phyloP scores from a whole-genome alignment of 2,113 vertebrate species.

The Tragelaphus scriptus region DNA sequence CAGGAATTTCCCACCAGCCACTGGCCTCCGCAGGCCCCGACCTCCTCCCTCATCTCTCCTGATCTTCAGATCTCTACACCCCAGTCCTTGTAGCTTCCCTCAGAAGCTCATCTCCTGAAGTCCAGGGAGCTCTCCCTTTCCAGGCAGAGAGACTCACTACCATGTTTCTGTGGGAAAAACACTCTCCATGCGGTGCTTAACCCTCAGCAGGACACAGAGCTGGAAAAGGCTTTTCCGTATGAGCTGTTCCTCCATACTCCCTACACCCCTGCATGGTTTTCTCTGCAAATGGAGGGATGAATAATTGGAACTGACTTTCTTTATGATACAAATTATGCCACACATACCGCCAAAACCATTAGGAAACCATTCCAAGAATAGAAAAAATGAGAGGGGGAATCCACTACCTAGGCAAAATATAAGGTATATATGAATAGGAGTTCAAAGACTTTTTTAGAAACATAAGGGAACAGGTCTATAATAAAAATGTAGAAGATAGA shows the following conservation, averaged over 20 bases:
- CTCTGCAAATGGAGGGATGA: not conserved
- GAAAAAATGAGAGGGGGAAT: not conserved
- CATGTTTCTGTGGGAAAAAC: not conserved
- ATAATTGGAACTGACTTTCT: not conserved
- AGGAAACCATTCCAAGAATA: not conserved
- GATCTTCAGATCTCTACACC: not conserved
- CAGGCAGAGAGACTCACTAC: not conserved
- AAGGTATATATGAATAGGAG: not conserved
- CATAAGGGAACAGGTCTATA: not conserved
- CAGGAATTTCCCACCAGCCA: not conserved
- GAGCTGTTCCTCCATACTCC: not conserved
- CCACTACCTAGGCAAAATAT: not conserved
- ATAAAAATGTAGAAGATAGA: not conserved
- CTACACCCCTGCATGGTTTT: not conserved
- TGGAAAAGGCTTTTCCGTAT: not conserved
- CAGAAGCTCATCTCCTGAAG: not conserved
- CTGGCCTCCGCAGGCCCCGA: too few relatives aligned
- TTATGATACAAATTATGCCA: not conserved
- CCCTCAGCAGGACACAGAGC: not conserved
- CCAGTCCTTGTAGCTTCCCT: not conserved
- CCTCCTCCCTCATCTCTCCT: not conserved
- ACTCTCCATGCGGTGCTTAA: not conserved
- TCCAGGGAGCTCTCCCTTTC: not conserved
- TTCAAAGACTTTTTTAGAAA: not conserved
- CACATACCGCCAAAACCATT: not conserved